Conservation (phyloP, 2,113 vertebrate genomes). For the Thermophis baileyi region DNA sequence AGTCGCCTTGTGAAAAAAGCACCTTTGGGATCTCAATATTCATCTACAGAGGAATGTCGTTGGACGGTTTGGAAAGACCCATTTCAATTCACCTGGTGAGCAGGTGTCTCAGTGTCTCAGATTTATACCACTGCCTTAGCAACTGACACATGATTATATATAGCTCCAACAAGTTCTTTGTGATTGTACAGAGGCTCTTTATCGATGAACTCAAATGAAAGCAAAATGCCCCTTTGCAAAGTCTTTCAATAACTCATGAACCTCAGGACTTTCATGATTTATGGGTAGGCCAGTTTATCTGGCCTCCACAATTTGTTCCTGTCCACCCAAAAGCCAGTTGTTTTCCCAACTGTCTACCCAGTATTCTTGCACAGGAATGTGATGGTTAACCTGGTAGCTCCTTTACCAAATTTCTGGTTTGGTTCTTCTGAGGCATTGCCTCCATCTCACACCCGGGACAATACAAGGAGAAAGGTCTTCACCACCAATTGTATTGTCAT, state of each 20-base stretch:
- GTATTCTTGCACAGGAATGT: background rate
- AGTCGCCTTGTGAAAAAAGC: no score
- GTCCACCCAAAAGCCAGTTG: background rate
- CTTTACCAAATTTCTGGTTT: background rate
- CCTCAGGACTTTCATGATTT: background rate
- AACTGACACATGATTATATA: background rate
- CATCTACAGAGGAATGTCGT: background rate
- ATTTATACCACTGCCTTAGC: background rate
- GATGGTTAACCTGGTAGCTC: background rate
- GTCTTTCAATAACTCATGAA: background rate
- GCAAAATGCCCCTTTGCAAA: background rate
- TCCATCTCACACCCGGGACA: background rate
- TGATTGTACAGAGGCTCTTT: conserved; percentile 4
- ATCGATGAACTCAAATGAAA: conserved; percentile 2
- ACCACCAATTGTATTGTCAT: conserved; percentile 21
- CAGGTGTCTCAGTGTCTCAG: background rate
- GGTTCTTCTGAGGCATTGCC: background rate
- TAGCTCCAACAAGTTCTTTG: background rate
- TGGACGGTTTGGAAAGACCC: background rate
- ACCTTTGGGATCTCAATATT: background rate
- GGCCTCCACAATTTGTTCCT: background rate
- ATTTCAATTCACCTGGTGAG: background rate
- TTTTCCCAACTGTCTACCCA: background rate
- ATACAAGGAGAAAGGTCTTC: background rate
- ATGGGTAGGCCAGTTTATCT: background rate